Conservation (phyloP, 2,888 invertebrate genomes). For the Hyppa rectilinea region DNA sequence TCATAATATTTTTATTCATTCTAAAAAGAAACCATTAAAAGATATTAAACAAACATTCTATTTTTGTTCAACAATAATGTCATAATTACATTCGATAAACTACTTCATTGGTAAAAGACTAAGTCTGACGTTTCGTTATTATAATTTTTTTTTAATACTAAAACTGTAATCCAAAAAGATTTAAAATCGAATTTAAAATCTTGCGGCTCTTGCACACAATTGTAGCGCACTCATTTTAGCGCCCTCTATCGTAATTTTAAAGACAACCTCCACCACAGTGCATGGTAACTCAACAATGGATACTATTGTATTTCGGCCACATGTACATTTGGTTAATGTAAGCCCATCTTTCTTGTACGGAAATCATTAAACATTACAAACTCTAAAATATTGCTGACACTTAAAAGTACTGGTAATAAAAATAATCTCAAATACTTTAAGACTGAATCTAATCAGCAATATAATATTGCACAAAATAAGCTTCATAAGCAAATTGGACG, state of each 20-base stretch:
- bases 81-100: conserved; percentile 36
- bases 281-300: conserved; percentile 11
- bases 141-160: conserved; percentile 37
- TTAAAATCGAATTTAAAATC: conserved; percentile 55
- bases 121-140: conserved; percentile 40
- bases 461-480: conserved; percentile 79
- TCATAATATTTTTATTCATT: conserved; percentile 48
- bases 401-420: conserved; percentile 52
- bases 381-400: conserved; percentile 51
- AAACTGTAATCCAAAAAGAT: conserved; percentile 61
- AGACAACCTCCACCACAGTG: background rate
- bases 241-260: background rate
- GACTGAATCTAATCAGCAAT: conserved; percentile 55
- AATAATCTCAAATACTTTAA: conserved; percentile 59
- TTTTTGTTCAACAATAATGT: conserved; percentile 18
- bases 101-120: conserved; percentile 44
- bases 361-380: conserved; percentile 43
- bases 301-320: background rate
- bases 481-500: conserved; percentile 86
- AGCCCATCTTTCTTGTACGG: conserved; percentile 29
- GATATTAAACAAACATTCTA: conserved; percentile 31
- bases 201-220: conserved; percentile 18
- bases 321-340: conserved; percentile 8
- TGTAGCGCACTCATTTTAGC: conserved; percentile 2
- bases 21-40: conserved; percentile 31